Evolutionary conservation across 2,888 invertebrate genomes (phyloP).

Genomic region (Diloba caeruleocephala): DNA sequence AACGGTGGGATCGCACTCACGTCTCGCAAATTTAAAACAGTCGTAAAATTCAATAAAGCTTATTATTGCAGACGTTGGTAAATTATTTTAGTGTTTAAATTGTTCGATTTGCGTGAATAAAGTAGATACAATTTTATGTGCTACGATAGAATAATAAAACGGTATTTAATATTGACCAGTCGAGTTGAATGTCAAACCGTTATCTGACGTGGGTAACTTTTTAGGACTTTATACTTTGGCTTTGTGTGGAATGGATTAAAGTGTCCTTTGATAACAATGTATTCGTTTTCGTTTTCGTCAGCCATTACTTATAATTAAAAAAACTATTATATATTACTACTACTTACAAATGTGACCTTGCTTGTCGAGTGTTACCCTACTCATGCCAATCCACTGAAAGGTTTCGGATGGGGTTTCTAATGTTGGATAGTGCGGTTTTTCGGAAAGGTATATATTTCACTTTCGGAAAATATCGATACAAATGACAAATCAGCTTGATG

Average conservation of each 20-base stretch:
- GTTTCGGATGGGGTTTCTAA: too few species aligned
- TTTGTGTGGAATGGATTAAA: conserved; percentile 22
- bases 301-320: conserved; percentile 6
- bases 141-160: conserved; percentile 43
- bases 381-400: too few species aligned
- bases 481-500: too few species aligned
- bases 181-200: conserved; percentile 28
- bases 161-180: conserved; percentile 29
- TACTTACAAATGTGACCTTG: too few species aligned
- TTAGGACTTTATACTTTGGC: conserved; percentile 10
- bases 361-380: too few species aligned
- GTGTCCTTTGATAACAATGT: conserved; percentile 7
- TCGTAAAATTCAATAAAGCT: conserved; percentile 63
- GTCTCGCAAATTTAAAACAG: conserved; percentile 54
- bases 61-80: conserved; percentile 58
- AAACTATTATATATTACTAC: too few species aligned
- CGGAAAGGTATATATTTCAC: too few species aligned
- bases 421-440: too few species aligned
- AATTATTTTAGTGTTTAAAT: conserved; percentile 59
- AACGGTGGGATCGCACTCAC: conserved; percentile 54
- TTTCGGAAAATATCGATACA: too few species aligned
- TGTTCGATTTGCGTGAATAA: conserved; percentile 47
- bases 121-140: conserved; percentile 51
- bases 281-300: too few species aligned
- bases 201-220: conserved; percentile 25